Base-by-base conservation (phyloP, 2,888 invertebrate genomes). In the Drosophila macrothrix region DNA sequence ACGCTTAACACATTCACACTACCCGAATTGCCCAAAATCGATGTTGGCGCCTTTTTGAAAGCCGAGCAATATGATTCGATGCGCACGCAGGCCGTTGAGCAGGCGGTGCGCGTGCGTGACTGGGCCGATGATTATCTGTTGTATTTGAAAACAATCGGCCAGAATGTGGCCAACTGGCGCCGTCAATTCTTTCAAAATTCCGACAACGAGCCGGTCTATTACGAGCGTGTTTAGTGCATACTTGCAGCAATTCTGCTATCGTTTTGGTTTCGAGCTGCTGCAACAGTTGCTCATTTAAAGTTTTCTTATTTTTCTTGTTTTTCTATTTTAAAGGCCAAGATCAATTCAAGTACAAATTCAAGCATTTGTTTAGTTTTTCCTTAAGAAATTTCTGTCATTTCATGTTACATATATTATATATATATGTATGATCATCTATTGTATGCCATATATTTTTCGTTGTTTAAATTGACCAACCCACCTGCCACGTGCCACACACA, bases 111-210 rank as follows among this genome's bases (percentile, higher is more conserved):
- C 72, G 94, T 95, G 1, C 94, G 94, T 0, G 94, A 87, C 70
- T 92, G 91, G 88, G 92, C 92, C 64, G 86, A 91, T 64, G 92
- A 93, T 73, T 93, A 93, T 81, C 75, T 92, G 50, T 50, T 94
- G 41, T 95, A 95, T 80, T 82, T 94, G 31, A 93, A 92, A 61
- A 94, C 94, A 0, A 94, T 95, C 0, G 94, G 94, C 0, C 93
- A 94, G 14, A 95, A 95, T 89, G 94, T 95, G 74, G 93, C 92
- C 66, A 94, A 94, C 66, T 94, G 94, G 78, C 90, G 94, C 80
- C 91, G 92, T 80, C 93, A 92, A 87, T 92, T 94, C n/a, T 92
- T 92, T 86, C 88, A 88, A 16, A 46, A 16, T 69, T 64, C 83
- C 56, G 58, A 66, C 49, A 58, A 67, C 43, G 71, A 88, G 70